Evolutionary conservation across 1,140 invertebrate species (phyloP).

Genomic region (Drosophila guanche): DNA sequence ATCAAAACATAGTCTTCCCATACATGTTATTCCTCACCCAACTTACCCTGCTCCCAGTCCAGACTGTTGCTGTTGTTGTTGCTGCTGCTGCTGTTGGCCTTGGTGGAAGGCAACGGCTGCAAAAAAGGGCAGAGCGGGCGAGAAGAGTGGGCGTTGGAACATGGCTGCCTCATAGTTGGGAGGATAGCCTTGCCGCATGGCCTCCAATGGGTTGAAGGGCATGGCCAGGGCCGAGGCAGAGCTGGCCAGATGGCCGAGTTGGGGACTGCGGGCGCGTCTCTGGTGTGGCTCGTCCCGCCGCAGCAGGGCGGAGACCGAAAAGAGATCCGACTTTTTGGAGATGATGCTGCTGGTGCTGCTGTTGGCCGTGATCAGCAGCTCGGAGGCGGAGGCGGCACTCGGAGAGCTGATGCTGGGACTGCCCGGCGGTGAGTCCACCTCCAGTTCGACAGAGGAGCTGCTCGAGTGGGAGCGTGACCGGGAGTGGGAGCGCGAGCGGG

Average conservation of each 20-base stretch:
- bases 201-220: constrained; percentile 84
- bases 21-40: background rate
- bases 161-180: constrained; percentile 76
- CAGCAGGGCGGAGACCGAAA: constrained; percentile 90
- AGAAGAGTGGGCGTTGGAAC: constrained; percentile 79
- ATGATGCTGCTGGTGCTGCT: constrained; percentile 62
- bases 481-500: constrained; percentile 57
- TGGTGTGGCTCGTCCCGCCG: constrained; percentile 89
- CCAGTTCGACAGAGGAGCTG: constrained; percentile 88
- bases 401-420: constrained; percentile 71
- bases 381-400: constrained; percentile 58
- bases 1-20: background rate
- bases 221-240: constrained; percentile 58
- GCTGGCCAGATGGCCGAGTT: constrained; percentile 80
- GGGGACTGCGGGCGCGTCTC: constrained; percentile 61
- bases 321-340: constrained; percentile 88
- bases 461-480: constrained; percentile 84
- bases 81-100: constrained; percentile 76
- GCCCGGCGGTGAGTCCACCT: constrained; percentile 88
- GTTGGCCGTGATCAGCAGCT: constrained; percentile 63
- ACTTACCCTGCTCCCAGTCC: constrained; percentile 61
- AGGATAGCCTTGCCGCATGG: constrained; percentile 73
- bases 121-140: constrained; percentile 79
- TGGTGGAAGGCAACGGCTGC: constrained; percentile 83
- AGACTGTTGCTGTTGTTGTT: constrained; percentile 49